Evolutionary conservation across 2,113 vertebrate species (phyloP), one percentile per base, ranked within the genome.

Genomic region (Stomatorhinus ivindoensis): DNA sequence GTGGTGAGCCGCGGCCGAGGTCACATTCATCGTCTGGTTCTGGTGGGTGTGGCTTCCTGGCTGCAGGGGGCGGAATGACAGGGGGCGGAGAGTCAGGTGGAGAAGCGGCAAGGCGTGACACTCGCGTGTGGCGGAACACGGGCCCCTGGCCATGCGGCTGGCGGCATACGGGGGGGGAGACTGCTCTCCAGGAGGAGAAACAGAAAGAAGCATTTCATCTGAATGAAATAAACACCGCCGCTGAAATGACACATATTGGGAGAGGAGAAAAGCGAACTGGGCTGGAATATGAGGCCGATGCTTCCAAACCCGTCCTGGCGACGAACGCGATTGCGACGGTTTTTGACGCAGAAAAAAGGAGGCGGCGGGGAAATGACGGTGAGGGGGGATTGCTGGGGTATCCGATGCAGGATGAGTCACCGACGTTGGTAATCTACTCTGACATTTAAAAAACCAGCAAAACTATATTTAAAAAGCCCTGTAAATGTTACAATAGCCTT

Each of bases 1-100:
- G 89, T 99, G 98, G 91, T 97, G 96, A 6, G 94, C 93, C 1
- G 93, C 90, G 90, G 97, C 96, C 90, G 97, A 97, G 89, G 97
- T 96, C 48, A 97, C 97, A 94, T 99, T 97, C 93, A 98, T 93
- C 24, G 97, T 97, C 95, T 99, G 98, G 94, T 98, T 97, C 89
- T 96, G 96, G 91, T 95, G 95, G 87, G 95, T 92, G 91, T 98
- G 96, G 94, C 96, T 96, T 90, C 95, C 96, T 94, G 95, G 95
- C 96, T 97, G 96, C 96, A 94, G 94, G 94, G 89, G 92, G 95
- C 69, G 89, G 51, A 90, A 90, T 48, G 90, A 31, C 90, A 92
- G 96, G 89, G 95, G 94, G 91, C 91, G 92, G 89, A 91, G 92
- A 90, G 76, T 91, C 88, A 86, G 91, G 93, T 89, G 91, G 92